Evolutionary conservation across 2,113 vertebrate species (phyloP).

Genomic region (Arothron firmamentum): DNA sequence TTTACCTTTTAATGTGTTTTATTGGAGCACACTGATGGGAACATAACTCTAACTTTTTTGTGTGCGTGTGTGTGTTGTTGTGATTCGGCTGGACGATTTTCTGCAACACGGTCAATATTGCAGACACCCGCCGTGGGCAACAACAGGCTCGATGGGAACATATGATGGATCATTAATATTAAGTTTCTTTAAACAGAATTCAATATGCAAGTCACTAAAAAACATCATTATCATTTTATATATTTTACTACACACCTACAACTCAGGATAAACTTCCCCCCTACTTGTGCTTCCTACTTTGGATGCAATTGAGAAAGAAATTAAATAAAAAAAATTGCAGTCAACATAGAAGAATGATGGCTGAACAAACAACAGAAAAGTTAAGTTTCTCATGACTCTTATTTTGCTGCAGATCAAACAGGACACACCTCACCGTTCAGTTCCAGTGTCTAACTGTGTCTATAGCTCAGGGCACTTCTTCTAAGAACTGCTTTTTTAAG

Average conservation of each 20-base stretch:
- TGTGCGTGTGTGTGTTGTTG: too few relatives aligned
- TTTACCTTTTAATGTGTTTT: conserved; percentile 72
- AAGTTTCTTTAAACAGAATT: conserved; percentile 67
- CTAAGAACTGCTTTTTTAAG: conserved; percentile 50
- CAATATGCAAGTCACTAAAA: conserved; percentile 62
- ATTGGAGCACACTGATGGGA: conserved; percentile 62
- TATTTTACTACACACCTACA: conserved; percentile 28
- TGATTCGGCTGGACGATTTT: conserved; percentile 57
- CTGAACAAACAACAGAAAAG: conserved; percentile 52
- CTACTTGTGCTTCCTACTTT: not conserved
- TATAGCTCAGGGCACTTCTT: conserved; percentile 60
- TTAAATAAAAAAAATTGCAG: not conserved
- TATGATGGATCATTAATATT: conserved; percentile 69
- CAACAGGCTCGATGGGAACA: conserved; percentile 38
- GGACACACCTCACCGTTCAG: conserved; percentile 54
- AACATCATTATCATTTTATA: conserved; percentile 44
- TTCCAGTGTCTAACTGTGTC: conserved; percentile 49
- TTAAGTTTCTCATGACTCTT: conserved; percentile 42
- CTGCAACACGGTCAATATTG: conserved; percentile 48
- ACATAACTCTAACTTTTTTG: conserved; percentile 56
- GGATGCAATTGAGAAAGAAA: too few relatives aligned
- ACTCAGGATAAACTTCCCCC: not conserved
- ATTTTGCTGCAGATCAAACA: conserved; percentile 53
- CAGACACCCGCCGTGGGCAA: conserved; percentile 45
- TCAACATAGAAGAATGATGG: conserved; percentile 38